phyloP scores from a whole-genome alignment of 2,888 invertebrate genomes.

The Chrysina gloriosa region DNA sequence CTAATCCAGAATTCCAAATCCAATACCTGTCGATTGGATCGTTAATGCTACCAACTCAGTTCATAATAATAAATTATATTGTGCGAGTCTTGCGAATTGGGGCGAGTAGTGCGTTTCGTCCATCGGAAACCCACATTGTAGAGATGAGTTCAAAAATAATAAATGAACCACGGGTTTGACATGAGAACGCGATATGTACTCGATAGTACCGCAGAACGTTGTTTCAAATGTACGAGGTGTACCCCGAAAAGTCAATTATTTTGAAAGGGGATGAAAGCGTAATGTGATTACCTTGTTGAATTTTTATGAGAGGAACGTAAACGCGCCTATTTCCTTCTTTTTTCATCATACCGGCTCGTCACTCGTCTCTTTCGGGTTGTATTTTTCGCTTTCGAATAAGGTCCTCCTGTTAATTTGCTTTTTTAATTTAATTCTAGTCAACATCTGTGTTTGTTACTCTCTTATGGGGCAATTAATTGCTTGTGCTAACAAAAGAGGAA shows the following conservation, averaged over 20 bases:
- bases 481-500: neutral
- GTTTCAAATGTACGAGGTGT: conserved; percentile 32
- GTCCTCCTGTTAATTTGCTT: conserved; percentile 30
- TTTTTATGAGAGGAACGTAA: conserved; percentile 38
- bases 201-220: neutral
- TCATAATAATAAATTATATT: conserved; percentile 22
- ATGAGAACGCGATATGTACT: too few relatives aligned
- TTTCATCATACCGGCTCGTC: neutral
- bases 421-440: conserved; percentile 33
- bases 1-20: too few relatives aligned
- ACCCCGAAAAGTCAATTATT: conserved; percentile 36
- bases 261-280: conserved; percentile 36
- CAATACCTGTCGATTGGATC: conserved; percentile 15
- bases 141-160: conserved; percentile 7
- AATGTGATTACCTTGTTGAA: conserved; percentile 40
- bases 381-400: conserved; percentile 26
- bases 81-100: conserved; percentile 3
- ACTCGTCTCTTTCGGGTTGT: neutral
- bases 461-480: conserved; percentile 22
- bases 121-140: conserved; percentile 1
- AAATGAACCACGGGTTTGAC: conserved; percentile 17
- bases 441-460: conserved; percentile 33
- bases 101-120: neutral
- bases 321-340: conserved; percentile 9
- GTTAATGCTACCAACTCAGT: conserved; percentile 14